Evolutionary conservation across 2,888 invertebrate species (phyloP), one percentile per base, ranked within the genome.

Genomic region (Lingula anatina): DNA sequence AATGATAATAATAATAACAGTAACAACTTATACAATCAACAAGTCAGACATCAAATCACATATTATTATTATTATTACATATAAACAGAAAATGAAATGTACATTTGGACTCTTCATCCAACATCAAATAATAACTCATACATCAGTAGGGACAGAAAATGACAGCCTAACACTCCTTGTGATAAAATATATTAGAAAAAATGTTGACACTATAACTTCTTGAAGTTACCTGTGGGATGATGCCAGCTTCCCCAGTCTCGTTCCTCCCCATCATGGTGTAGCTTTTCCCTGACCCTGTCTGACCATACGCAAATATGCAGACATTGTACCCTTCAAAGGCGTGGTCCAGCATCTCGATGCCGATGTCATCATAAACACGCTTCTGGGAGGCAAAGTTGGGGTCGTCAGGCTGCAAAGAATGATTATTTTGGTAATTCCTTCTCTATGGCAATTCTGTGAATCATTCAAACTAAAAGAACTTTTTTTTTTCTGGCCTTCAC

Each of bases 261-360:
- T 76, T 93, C 88, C 66, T 90, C 1, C 99, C 99, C 97, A 99
- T 99, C 99, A 99, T 99, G 37, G 97, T 99, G 78, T 96, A 99
- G 0, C 94, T 95, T 80, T 99, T 99, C n/a, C 99, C 99, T 39
- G 97, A 55, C 15, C 97, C 99, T 2, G 99, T 99, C 80, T 99
- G 97, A 0, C 99, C 99, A 79, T 99, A 99, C 4, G 99, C 99
- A 80, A 99, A 99, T 79, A 99, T 99, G 80, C 99, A 99, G 54
- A 97, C 96, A 77, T 99, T 99, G 83, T 99, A 99, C 85, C 82
- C 99, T 80, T 97, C 95, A 78, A 99, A 99, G 44, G 99, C 91
- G 79, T 99, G 99, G 68, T 94, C 89, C 65, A 99, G 81, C 99
- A 99, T 99, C 80, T 99, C 99, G 76, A 96, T 92, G 28, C 99